These are phyloP conservation scores for Coptodon rendalli DNA, from an alignment of 2,113 vertebrate species.

Conservation along the genomic window DNA sequence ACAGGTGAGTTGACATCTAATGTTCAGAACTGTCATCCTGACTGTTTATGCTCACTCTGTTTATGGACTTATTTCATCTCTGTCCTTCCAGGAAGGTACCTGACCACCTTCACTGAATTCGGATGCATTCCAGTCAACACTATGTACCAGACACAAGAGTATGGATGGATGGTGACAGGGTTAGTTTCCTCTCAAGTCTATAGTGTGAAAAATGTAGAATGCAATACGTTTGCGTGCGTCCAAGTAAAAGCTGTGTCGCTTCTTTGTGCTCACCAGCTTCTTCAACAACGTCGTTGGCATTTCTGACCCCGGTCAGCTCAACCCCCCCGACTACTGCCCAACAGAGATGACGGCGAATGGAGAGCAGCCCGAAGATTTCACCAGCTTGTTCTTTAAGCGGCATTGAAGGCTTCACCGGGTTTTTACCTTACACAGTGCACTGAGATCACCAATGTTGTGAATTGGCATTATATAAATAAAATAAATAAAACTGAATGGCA, in stretches of 20 bases:
- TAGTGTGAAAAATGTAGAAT: neutral
- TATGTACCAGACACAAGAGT: neutral
- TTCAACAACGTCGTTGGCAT: constrained; percentile 65
- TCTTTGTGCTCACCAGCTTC: constrained; percentile 29
- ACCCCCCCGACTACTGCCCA: constrained; percentile 55
- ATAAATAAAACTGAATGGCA: neutral
- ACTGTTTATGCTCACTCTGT: neutral
- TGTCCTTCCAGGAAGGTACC: constrained; percentile 29
- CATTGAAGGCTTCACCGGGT: neutral
- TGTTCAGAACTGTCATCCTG: neutral
- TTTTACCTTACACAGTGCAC: neutral
- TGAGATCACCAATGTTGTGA: neutral
- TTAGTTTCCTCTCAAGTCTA: neutral
- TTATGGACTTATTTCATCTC: neutral
- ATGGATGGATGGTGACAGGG: constrained; percentile 46
- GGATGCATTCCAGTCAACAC: constrained; percentile 33
- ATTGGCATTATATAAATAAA: neutral
- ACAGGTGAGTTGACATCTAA: neutral
- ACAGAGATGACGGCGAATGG: neutral
- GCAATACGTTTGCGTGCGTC: rapidly evolving
- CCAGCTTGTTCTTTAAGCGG: constrained; percentile 19
- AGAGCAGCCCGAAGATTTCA: constrained; percentile 14
- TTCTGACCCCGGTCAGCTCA: constrained; percentile 35
- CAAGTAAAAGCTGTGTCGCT: rapidly evolving
- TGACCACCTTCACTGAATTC: constrained; percentile 13